A percentile compares a stretch with the other conserved stretches of the same genome.
Conservation (phyloP, 2,888 invertebrate genomes). For the Dorcus hopei region DNA sequence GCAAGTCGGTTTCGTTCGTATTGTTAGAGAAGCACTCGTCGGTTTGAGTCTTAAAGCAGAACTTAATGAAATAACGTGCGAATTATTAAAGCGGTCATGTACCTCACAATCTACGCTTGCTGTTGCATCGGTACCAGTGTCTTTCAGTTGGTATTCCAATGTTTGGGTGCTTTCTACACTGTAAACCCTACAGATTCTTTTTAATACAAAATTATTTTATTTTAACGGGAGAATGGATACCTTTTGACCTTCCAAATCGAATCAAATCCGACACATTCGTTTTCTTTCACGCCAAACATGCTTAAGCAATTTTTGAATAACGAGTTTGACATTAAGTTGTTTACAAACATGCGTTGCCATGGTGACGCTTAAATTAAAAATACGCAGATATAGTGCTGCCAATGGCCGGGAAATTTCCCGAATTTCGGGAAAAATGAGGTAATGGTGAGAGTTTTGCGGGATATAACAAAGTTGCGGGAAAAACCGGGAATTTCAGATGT, state of each 20-base stretch:
- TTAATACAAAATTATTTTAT: not conserved
- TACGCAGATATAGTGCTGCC: too few relatives aligned
- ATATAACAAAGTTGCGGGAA: too few relatives aligned
- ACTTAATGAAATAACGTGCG: not conserved
- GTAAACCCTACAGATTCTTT: slow-evolving; percentile 32
- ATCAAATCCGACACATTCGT: slow-evolving; percentile 51
- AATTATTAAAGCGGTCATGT: slow-evolving; percentile 1
- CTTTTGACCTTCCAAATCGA: slow-evolving; percentile 49
- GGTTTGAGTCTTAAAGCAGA: slow-evolving; percentile 46
- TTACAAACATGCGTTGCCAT: not conserved
- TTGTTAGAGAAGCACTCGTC: slow-evolving; percentile 25
- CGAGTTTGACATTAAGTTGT: not conserved
- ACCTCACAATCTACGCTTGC: slow-evolving; percentile 37
- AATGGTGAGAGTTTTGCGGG: too few relatives aligned
- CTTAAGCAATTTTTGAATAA: not conserved
- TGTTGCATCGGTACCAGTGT: slow-evolving; percentile 38
- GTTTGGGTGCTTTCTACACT: slow-evolving; percentile 38
- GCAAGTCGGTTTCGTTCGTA: slow-evolving; percentile 44
- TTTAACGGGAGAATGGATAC: slow-evolving; percentile 25
- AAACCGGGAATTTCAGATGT: too few relatives aligned
- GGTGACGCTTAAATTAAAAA: too few relatives aligned
- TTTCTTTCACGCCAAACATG: slow-evolving; percentile 48
- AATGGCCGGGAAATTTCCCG: too few relatives aligned
- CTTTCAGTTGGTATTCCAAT: slow-evolving; percentile 32
- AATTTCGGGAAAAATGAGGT: too few relatives aligned